phyloP scores from a whole-genome alignment of 1,140 invertebrate genomes.

The Nylanderia fulva region DNA sequence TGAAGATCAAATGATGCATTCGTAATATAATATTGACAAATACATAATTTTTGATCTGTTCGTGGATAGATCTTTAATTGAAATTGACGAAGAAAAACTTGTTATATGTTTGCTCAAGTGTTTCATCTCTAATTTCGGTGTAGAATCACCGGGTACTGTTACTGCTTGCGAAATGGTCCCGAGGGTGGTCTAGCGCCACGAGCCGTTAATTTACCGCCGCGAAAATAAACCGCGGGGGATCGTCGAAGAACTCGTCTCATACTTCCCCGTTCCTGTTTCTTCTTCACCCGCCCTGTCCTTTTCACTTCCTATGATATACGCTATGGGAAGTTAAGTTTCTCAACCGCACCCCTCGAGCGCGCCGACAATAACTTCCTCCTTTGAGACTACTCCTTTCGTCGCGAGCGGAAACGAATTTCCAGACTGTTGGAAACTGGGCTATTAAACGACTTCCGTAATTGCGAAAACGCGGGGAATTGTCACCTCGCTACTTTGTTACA shows the following conservation, averaged over 20 bases:
- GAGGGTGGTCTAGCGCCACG: constrained; percentile 56
- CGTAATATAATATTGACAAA: not conserved
- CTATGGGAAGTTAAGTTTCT: constrained; percentile 68
- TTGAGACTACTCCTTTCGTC: constrained; percentile 58
- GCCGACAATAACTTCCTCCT: constrained; percentile 61
- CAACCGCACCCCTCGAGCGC: constrained; percentile 36
- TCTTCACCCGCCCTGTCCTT: constrained; percentile 24
- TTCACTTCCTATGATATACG: constrained; percentile 60
- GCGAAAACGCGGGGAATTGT: constrained; percentile 58
- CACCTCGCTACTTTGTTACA: constrained; percentile 53
- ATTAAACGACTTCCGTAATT: constrained; percentile 65
- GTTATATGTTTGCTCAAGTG: constrained; percentile 30
- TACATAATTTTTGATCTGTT: not conserved
- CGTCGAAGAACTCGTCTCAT: constrained; percentile 65
- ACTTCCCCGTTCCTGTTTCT: constrained; percentile 48
- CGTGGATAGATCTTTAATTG: not conserved
- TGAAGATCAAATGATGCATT: not conserved
- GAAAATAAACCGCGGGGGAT: constrained; percentile 74
- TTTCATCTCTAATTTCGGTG: constrained; percentile 69
- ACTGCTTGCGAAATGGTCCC: constrained; percentile 63
- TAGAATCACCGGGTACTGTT: constrained; percentile 59
- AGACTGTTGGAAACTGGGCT: constrained; percentile 64
- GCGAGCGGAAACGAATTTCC: constrained; percentile 60
- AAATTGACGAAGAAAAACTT: constrained; percentile 24
- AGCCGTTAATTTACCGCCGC: constrained; percentile 77